Percentiles rank a stretch among this genome's conserved stretches.
phyloP scores from a whole-genome alignment of 2,113 vertebrate genomes.

The Mohoua ochrocephala region DNA sequence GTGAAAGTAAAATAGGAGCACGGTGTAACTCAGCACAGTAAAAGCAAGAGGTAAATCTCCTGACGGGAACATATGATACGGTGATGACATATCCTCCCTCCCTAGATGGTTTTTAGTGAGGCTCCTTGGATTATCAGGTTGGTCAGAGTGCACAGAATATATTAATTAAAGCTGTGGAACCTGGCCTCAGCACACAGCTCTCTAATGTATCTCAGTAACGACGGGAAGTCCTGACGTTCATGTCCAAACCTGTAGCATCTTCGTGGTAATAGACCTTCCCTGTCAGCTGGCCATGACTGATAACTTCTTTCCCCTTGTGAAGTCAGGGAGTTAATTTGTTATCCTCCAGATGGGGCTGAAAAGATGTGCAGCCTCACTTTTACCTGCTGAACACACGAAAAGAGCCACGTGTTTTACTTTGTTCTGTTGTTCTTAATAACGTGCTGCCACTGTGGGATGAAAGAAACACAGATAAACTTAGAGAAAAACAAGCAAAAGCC shows the following conservation, averaged over 20 bases:
- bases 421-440: neutral
- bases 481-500: neutral
- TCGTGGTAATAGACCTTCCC: neutral
- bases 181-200: neutral
- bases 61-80: neutral
- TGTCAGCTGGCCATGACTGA: neutral
- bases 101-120: constrained; percentile 24
- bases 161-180: constrained; percentile 47
- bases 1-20: neutral
- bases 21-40: accelerated
- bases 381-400: neutral
- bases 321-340: constrained; percentile 17
- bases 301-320: constrained; percentile 13
- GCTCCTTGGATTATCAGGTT: constrained; percentile 38
- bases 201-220: neutral
- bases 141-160: constrained; percentile 32
- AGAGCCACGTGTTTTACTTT: neutral
- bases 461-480: neutral
- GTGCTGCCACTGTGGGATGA: neutral
- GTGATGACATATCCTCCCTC: constrained; percentile 41
- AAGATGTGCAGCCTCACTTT: neutral
- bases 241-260: neutral
- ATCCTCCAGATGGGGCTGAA: neutral
- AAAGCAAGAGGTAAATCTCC: constrained; percentile 8
- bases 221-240: neutral